Base-by-base conservation (phyloP, 2,797 vertebrate species). In the Gambusia yucatana region DNA sequence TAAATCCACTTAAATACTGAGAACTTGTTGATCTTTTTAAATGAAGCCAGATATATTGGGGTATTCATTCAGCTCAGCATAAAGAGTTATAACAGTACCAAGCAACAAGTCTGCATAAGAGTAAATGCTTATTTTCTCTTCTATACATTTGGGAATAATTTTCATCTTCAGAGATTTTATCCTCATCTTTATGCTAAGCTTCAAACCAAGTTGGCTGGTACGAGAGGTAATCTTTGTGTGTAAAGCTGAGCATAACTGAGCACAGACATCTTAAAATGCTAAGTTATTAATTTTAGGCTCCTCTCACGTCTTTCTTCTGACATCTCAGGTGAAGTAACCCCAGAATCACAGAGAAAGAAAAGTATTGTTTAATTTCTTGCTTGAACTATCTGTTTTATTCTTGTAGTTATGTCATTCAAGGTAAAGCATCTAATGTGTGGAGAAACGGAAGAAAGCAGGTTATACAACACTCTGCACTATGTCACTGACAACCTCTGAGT, bases 391-490 rank as follows among this genome's bases (percentile, higher is more conserved):
- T 55, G 20, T 81, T 83, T 82, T 65, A 73, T 78, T 90, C n/a
- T 77, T 81, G 75, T 63, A 47, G 74, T 39, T 80, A 71, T 52
- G 72, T 28, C 28, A 78, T 8, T 75, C 79, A 70, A 82, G 47
- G 43, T 55, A 85, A 73, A 72, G 30, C 44, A 79, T 79, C 84
- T 88, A 78, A 39, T 77, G 78, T 82, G 50, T 48, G 16, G 55
- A 47, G 65, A 80, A 83, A 76, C 57, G 28, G 39, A 77, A 82
- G 63, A 75, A 65, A 72, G 82, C 72, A 71, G 77, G 78, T 73
- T 79, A 88, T 82, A 90, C 70, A 84, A 84, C 80, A 91, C 84
- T 84, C 73, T 81, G 82, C 73, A 80, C 79, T 87, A 83, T 55
- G 81, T 69, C 80, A 91, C 76, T 69, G 74, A 83, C 82, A 39